Percentiles rank a stretch among this genome's conserved stretches.
phyloP scores from a whole-genome alignment of 2,797 vertebrate species.

The Momotus momota region DNA sequence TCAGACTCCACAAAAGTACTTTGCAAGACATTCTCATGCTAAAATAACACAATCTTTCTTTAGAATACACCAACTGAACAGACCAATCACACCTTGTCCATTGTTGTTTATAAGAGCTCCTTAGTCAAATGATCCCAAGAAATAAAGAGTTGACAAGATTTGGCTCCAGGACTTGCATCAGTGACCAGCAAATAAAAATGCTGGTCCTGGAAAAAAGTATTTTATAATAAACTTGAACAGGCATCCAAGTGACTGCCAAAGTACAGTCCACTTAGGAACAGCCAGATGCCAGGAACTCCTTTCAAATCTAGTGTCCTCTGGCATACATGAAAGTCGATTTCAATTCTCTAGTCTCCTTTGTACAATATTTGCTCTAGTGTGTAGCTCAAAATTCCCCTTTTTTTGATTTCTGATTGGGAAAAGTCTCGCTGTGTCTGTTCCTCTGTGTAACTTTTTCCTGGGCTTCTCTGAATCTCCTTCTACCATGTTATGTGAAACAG shows the following conservation, averaged over 20 bases:
- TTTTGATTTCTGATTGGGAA: background rate
- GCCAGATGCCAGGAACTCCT: background rate
- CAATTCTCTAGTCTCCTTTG: background rate
- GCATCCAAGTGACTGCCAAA: background rate
- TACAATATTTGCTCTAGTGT: background rate
- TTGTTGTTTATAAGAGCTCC: background rate
- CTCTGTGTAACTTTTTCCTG: background rate
- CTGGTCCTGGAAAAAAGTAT: background rate
- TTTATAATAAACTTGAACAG: background rate
- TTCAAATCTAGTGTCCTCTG: background rate
- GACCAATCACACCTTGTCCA: accelerated
- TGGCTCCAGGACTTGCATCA: background rate
- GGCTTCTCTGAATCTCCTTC: background rate
- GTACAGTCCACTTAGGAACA: background rate
- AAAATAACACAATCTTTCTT: background rate
- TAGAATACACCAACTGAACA: background rate
- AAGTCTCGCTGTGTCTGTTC: background rate
- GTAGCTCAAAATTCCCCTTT: background rate
- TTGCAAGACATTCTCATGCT: background rate
- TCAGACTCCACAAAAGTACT: background rate
- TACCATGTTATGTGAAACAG: background rate
- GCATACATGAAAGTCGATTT: background rate
- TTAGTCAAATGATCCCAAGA: background rate
- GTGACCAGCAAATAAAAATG: background rate
- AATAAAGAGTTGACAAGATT: background rate